A percentile compares a stretch with the other conserved stretches of the same genome.
Evolutionary conservation across 2,797 vertebrate species (phyloP).

Genomic region (Pyrocephalus nanus): DNA sequence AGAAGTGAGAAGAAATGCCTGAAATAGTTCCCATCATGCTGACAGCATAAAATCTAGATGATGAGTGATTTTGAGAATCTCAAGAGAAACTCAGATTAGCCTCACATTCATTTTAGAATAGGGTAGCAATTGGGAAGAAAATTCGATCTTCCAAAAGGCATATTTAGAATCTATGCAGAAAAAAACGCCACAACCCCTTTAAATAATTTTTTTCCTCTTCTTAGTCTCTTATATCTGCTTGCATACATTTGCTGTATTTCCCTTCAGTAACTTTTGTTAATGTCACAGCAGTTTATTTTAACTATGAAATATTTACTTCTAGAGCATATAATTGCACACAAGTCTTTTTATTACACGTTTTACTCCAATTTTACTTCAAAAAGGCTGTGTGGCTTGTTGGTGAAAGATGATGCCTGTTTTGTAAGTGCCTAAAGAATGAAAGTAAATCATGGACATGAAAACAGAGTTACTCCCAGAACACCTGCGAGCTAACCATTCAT

Average conservation of each 20-base stretch:
- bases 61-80: constrained; percentile 12
- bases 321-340: not conserved
- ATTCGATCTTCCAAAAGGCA: not conserved
- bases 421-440: not conserved
- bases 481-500: not conserved
- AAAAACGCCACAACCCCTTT: not conserved
- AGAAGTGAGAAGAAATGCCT: constrained; percentile 29
- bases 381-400: not conserved
- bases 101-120: not conserved
- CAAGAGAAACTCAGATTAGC: not conserved
- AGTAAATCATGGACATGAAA: not conserved
- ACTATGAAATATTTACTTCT: not conserved
- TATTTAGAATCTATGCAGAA: not conserved
- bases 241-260: not conserved
- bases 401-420: not conserved
- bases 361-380: not conserved
- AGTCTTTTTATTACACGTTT: not conserved
- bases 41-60: constrained; percentile 8
- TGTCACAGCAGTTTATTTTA: not conserved
- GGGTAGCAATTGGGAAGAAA: not conserved
- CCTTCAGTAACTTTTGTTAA: not conserved
- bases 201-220: not conserved
- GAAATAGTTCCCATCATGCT: constrained; percentile 24
- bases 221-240: not conserved
- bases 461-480: not conserved